These are phyloP conservation scores for Mesorhabditis sp. DNA, from an alignment of 2,888 invertebrate species.

Conservation along the genomic window DNA sequence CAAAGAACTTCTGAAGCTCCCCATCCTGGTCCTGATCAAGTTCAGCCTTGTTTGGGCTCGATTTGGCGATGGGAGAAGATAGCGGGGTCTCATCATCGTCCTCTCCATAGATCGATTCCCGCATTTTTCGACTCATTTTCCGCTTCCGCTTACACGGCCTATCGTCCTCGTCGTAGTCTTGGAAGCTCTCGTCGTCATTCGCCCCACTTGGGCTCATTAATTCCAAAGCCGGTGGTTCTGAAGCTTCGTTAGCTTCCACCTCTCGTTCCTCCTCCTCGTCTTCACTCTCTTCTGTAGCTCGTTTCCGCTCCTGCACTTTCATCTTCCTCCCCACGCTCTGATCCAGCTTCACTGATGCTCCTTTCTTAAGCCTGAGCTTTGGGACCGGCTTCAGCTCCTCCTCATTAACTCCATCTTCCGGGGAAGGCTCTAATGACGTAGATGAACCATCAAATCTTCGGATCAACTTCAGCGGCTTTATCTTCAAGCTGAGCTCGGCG, in stretches of 20 bases:
- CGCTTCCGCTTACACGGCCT: background rate
- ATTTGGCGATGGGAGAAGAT: background rate
- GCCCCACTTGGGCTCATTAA: background rate
- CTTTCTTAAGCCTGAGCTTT: background rate
- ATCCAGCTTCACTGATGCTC: slow-evolving; percentile 2
- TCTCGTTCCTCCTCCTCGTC: background rate
- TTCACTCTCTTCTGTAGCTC: background rate
- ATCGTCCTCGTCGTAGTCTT: background rate
- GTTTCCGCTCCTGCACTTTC: background rate
- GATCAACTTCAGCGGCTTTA: slow-evolving; percentile 2
- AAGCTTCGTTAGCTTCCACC: background rate
- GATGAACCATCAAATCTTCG: background rate
- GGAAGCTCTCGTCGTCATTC: too few species aligned
- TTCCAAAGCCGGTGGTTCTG: background rate
- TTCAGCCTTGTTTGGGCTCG: background rate
- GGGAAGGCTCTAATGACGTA: background rate
- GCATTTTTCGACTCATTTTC: slow-evolving; percentile 1
- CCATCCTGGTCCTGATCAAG: background rate
- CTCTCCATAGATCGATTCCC: slow-evolving; percentile 1
- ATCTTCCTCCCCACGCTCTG: background rate
- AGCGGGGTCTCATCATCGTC: background rate
- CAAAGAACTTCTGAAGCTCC: background rate
- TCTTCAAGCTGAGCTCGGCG: background rate
- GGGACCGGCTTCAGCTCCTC: slow-evolving; percentile 1
- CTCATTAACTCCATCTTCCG: background rate